Percentiles rank a stretch among this genome's conserved stretches.
Evolutionary conservation across 2,113 vertebrate species (phyloP).

Genomic region (Crypturellus undulatus): DNA sequence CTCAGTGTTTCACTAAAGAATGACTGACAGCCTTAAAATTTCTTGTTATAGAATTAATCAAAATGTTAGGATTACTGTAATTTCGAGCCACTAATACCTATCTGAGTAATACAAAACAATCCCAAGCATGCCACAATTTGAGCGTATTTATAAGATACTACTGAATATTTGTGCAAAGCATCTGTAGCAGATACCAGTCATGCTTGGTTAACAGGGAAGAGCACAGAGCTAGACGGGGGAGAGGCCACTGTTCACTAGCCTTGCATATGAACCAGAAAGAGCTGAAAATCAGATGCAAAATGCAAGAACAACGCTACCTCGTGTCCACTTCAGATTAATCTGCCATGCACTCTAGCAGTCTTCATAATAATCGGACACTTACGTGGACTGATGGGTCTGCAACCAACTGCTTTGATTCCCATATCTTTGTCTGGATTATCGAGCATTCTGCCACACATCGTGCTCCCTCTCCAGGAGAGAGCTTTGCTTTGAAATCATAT

Average conservation of each 20-base stretch:
- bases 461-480: background rate
- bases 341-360: background rate
- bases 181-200: background rate
- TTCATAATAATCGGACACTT: background rate
- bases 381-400: background rate
- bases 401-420: background rate
- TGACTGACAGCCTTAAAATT: background rate
- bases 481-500: background rate
- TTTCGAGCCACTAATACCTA: background rate
- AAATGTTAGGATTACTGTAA: background rate
- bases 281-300: background rate
- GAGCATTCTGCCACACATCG: background rate
- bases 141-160: fast-evolving
- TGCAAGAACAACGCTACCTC: background rate
- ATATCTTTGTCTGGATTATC: fast-evolving
- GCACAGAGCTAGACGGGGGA: background rate
- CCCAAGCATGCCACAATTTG: background rate
- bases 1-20: background rate
- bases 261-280: background rate
- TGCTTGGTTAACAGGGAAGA: background rate
- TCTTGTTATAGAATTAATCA: background rate
- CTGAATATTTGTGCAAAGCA: fast-evolving
- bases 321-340: background rate
- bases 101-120: background rate
- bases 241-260: background rate